Evolutionary conservation across 2,888 invertebrate species (phyloP).

Genomic region (Sphinx pinastri): DNA sequence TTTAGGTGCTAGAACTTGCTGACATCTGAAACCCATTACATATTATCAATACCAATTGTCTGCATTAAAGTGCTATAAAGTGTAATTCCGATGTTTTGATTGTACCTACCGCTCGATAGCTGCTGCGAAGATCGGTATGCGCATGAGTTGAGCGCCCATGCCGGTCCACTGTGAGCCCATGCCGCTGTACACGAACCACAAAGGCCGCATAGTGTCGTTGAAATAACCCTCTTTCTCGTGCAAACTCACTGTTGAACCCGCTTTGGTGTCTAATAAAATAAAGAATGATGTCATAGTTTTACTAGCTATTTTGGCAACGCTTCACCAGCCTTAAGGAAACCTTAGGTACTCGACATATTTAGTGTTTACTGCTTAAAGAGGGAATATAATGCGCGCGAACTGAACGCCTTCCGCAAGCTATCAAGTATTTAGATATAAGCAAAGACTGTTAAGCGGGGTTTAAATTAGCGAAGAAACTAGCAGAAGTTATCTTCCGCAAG

Average conservation of each 20-base stretch:
- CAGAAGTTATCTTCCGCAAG: too few relatives aligned
- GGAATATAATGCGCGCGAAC: too few relatives aligned
- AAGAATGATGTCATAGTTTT: too few relatives aligned
- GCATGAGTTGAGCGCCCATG: conserved; percentile 87
- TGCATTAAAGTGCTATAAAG: not conserved
- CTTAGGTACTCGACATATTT: too few relatives aligned
- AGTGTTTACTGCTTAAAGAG: too few relatives aligned
- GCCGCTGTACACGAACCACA: conserved; percentile 89
- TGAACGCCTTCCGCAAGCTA: too few relatives aligned
- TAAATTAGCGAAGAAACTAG: too few relatives aligned
- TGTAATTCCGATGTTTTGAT: not conserved
- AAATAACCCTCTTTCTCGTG: conserved; percentile 54
- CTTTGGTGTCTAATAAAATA: conserved; percentile 42
- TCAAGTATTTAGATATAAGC: too few relatives aligned
- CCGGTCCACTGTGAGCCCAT: conserved; percentile 89
- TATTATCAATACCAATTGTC: not conserved
- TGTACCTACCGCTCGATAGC: conserved; percentile 73
- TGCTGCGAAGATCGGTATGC: conserved; percentile 83
- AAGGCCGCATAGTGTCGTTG: conserved; percentile 68
- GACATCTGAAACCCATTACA: conserved; percentile 66
- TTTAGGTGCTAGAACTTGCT: conserved; percentile 82
- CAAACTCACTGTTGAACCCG: conserved; percentile 52
- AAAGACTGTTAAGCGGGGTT: too few relatives aligned
- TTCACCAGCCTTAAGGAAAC: too few relatives aligned
- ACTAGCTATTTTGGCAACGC: too few relatives aligned